A percentile compares a stretch with the other conserved stretches of the same genome.
phyloP scores from a whole-genome alignment of 2,888 invertebrate genomes.

The Sphaerophoria rueppellii region DNA sequence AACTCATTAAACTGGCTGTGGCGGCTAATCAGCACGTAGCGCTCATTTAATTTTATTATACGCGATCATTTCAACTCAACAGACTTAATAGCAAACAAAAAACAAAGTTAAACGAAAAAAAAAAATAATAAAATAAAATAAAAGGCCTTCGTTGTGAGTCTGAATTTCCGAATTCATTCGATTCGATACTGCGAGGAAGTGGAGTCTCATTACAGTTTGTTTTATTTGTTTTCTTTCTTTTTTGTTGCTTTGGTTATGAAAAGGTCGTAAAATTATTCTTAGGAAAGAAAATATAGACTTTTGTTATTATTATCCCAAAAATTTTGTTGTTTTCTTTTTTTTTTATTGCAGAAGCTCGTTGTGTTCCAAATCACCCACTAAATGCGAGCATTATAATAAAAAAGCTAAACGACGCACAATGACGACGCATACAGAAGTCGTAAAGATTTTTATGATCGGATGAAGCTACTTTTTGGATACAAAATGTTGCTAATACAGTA shows the following conservation, averaged over 20 bases:
- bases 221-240: neutral
- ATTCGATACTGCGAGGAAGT: neutral
- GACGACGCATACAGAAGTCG: neutral
- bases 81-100: neutral
- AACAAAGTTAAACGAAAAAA: neutral
- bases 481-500: constrained; percentile 7
- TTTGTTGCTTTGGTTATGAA: neutral
- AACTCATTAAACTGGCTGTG: neutral
- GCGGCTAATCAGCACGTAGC: constrained; percentile 30
- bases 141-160: constrained; percentile 2
- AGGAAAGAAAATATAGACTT: neutral
- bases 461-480: constrained; percentile 7
- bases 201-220: constrained; percentile 14
- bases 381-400: constrained; percentile 48
- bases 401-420: neutral
- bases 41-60: constrained; percentile 22
- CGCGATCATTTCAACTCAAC: constrained; percentile 3
- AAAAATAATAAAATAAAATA: neutral
- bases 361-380: constrained; percentile 37
- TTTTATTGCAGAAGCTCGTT: constrained; percentile 9
- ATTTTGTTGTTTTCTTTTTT: neutral
- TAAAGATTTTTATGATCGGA: constrained; percentile 50
- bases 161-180: neutral
- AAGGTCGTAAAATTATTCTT: too few relatives aligned
- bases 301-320: constrained; percentile 12